Percentiles rank a stretch among this genome's conserved stretches.
phyloP scores from a whole-genome alignment of 2,888 invertebrate species.

The Onthophagus sagittarius region DNA sequence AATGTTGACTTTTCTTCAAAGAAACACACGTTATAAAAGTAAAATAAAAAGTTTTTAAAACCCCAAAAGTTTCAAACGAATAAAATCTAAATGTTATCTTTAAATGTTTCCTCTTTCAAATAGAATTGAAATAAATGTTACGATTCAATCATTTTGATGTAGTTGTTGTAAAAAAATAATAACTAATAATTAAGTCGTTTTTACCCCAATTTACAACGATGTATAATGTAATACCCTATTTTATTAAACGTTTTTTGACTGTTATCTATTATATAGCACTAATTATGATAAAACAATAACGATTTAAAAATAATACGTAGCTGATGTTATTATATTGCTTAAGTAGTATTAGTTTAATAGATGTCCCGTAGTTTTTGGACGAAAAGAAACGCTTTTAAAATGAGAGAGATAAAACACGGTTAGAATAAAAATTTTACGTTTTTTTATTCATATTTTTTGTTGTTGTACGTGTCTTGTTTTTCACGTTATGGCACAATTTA shows the following conservation, averaged over 20 bases:
- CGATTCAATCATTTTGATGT: constrained; percentile 2
- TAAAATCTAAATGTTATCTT: neutral
- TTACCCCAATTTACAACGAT: constrained; percentile 13
- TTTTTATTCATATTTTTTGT: neutral
- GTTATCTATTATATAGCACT: constrained; percentile 3
- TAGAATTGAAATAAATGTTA: constrained; percentile 1
- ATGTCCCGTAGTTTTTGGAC: neutral
- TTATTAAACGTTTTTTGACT: constrained; percentile 14
- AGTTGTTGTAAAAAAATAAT: neutral
- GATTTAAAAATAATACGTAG: neutral
- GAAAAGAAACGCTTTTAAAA: neutral
- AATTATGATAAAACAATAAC: neutral
- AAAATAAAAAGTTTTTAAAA: neutral
- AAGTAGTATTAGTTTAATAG: neutral
- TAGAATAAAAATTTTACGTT: neutral
- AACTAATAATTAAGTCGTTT: neutral
- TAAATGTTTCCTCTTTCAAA: neutral
- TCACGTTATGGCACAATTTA: neutral
- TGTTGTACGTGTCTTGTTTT: neutral
- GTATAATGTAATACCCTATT: constrained; percentile 5
- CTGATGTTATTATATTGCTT: neutral
- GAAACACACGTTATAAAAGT: neutral
- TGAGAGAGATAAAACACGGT: neutral
- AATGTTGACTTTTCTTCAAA: neutral
- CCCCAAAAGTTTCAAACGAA: neutral